A percentile compares a stretch with the other conserved stretches of the same genome.
Conservation (phyloP, 2,888 invertebrate genomes). For the Drosophila siamana region DNA sequence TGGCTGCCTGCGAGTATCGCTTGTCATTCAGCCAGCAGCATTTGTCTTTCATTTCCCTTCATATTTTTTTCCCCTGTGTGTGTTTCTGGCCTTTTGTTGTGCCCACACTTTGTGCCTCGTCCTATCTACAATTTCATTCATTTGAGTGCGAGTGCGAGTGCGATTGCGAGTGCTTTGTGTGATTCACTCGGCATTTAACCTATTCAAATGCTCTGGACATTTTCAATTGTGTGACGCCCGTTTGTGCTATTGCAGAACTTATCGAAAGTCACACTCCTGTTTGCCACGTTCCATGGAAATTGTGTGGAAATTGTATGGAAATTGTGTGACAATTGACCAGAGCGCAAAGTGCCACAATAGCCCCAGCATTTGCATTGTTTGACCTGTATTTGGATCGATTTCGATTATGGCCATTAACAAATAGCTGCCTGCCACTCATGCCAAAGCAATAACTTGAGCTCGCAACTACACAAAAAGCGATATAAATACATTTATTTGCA, state of each 20-base stretch:
- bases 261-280: slow-evolving; percentile 51
- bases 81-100: slow-evolving; percentile 6
- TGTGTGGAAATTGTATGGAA: slow-evolving; percentile 36
- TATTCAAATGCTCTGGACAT: slow-evolving; percentile 46
- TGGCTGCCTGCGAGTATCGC: slow-evolving; percentile 20
- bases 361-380: slow-evolving; percentile 46
- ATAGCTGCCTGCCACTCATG: slow-evolving; percentile 20
- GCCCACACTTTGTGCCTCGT: neutral
- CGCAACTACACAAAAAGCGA: neutral
- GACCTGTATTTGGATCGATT: slow-evolving; percentile 45
- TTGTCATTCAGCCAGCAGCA: slow-evolving; percentile 44
- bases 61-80: slow-evolving; percentile 3
- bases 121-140: slow-evolving; percentile 41
- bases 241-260: slow-evolving; percentile 25
- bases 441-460: slow-evolving; percentile 31
- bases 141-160: slow-evolving; percentile 17
- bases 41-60: slow-evolving; percentile 38
- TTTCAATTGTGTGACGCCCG: slow-evolving; percentile 31
- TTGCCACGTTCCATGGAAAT: slow-evolving; percentile 33
- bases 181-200: slow-evolving; percentile 40
- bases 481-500: slow-evolving; percentile 16
- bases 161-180: slow-evolving; percentile 33
- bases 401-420: slow-evolving; percentile 49
- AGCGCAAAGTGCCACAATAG: slow-evolving; percentile 27
- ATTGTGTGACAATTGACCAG: slow-evolving; percentile 42